Evolutionary conservation across 2,888 invertebrate genomes (phyloP), one percentile per base, ranked within the genome.

Genomic region (Scaptomyza parva): DNA sequence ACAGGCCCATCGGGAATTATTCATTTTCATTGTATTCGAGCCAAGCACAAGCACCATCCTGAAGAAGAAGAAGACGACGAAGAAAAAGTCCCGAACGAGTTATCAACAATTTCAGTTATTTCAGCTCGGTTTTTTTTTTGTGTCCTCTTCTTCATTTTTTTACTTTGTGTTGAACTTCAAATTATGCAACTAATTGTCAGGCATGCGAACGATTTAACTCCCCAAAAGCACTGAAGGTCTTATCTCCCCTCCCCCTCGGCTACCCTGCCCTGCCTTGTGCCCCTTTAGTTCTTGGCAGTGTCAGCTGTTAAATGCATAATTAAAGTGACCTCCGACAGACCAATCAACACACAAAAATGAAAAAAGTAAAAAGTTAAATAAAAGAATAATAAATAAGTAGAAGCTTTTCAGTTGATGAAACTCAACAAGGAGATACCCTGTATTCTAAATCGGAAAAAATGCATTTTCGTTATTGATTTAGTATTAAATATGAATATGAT

Each of bases 131-230:
- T 33, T 63, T 26, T 39, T 57, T 45, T 43, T 11, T 57, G 0
- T 20, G 33, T 22, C 44, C 48, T 30, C 20, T 53, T 53, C 43
- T 60, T 28, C 12, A n/a, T n/a, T n/a, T n/a, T n/a, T n/a, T 40
- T 7, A 3, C 12, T 37, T 41, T 28, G 41, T 55, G 6, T 58
- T 45, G 37, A 26, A 44, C 57, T 45, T 51, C 57, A 58, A 78
- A 77, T 85, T 82, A 85, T 87, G 87, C 87, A 87, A 87, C 84
- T 84, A 87, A 84, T 84, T 84, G 84, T 74, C 79, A 62, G 78
- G 81, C 70, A 82, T 84, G 43, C 44, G 24, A 64, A 59, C 64
- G 67, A 86, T 82, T 75, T 73, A 40, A 63, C 78, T 83, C 55
- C 55, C 65, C 73, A 60, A 76, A 75, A 75, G 66, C 43, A 44